Conservation (phyloP, 2,113 vertebrate species). For the Arothron firmamentum region DNA sequence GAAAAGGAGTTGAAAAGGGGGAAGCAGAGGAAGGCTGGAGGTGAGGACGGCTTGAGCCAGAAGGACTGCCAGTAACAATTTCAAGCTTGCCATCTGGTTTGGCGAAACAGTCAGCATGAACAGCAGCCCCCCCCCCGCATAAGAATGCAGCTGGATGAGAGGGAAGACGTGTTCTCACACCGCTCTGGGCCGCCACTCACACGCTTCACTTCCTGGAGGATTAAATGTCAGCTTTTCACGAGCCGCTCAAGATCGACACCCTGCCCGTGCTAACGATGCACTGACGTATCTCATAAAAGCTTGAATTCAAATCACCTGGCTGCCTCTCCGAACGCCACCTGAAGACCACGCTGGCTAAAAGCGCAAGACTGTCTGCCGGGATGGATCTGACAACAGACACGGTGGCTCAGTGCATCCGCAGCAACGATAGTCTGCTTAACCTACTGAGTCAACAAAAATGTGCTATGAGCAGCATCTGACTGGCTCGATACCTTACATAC, state of each 20-base stretch:
- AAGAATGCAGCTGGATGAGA: not conserved
- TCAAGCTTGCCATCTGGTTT: constrained; percentile 67
- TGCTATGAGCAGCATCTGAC: no score
- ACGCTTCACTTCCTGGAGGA: constrained; percentile 25
- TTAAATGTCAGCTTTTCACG: constrained; percentile 24
- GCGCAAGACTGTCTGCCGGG: no score
- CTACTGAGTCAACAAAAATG: no score
- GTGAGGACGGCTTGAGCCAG: constrained; percentile 19
- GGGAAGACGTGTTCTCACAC: constrained; percentile 10
- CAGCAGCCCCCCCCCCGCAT: constrained; percentile 10
- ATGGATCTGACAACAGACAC: no score
- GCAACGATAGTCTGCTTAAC: no score
- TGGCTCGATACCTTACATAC: no score
- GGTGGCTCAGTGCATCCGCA: no score
- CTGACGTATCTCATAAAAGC: no score
- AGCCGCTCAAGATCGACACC: constrained; percentile 24
- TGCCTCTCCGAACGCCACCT: no score
- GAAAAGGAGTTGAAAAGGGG: constrained; percentile 25
- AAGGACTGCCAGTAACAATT: constrained; percentile 51
- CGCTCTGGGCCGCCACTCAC: constrained; percentile 6
- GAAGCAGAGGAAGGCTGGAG: constrained; percentile 15
- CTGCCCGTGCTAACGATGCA: no score
- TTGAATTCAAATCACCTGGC: no score
- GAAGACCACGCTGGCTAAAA: no score
- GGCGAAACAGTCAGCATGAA: constrained; percentile 34